A percentile compares a stretch with the other conserved stretches of the same genome.
Evolutionary conservation across 1,140 invertebrate species (phyloP).

Genomic region (Drosophila quadrilineata): DNA sequence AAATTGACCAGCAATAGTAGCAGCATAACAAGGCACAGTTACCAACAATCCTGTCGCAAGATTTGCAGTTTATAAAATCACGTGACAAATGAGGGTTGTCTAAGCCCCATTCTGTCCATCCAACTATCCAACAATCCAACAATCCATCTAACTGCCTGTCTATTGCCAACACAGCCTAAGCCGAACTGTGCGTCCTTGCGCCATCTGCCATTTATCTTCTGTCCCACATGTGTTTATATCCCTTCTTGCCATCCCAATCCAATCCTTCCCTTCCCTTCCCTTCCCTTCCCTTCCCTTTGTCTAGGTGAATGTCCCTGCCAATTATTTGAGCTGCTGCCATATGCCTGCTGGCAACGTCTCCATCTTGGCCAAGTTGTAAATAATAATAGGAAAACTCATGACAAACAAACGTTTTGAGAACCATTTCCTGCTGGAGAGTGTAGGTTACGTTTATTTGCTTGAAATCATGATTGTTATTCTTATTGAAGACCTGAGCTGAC

Average conservation of each 20-base stretch:
- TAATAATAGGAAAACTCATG: constrained; percentile 29
- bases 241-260: too few relatives aligned
- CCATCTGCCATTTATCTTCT: constrained; percentile 53
- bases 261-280: too few relatives aligned
- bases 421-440: too few relatives aligned
- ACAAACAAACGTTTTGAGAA: neutral
- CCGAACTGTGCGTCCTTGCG: constrained; percentile 17
- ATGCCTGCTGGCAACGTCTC: neutral
- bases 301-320: constrained; percentile 42
- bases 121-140: constrained; percentile 18
- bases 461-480: too few relatives aligned
- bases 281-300: too few relatives aligned
- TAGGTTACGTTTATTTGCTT: too few relatives aligned
- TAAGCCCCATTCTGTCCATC: constrained; percentile 48
- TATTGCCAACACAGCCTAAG: too few relatives aligned
- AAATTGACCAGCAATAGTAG: constrained; percentile 78
- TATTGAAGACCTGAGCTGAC: too few relatives aligned
- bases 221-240: constrained; percentile 46
- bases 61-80: constrained; percentile 75
- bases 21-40: constrained; percentile 56
- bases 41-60: constrained; percentile 34
- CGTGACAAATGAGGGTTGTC: constrained; percentile 74
- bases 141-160: constrained; percentile 38
- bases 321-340: constrained; percentile 40
- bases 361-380: constrained; percentile 18